These are phyloP conservation scores for Cataglyphis cursor DNA, from an alignment of 2,888 invertebrate species.

Conservation along the genomic window DNA sequence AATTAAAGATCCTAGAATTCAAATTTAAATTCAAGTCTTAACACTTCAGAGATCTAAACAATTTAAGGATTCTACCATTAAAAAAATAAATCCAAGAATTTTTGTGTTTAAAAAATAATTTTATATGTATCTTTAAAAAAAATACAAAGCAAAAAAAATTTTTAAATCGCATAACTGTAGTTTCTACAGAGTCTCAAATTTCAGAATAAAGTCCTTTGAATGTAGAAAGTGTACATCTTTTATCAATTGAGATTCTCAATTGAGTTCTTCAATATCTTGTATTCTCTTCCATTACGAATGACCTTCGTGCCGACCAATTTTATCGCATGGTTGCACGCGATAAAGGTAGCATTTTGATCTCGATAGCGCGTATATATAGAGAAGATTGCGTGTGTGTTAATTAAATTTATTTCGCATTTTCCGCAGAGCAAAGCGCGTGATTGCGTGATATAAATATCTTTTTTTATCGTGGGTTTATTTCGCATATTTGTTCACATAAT, in stretches of 20 bases:
- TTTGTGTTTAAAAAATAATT: background rate
- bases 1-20: background rate
- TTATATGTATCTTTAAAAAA: background rate
- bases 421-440: background rate
- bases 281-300: slow-evolving; percentile 33
- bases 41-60: background rate
- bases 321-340: slow-evolving; percentile 58
- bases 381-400: slow-evolving; percentile 48
- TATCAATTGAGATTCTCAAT: slow-evolving; percentile 24
- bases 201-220: background rate
- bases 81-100: no score
- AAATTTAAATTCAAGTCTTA: background rate
- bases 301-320: slow-evolving; percentile 61
- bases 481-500: slow-evolving; percentile 2
- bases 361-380: slow-evolving; percentile 31
- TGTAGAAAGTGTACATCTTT: background rate
- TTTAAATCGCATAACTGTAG: background rate
- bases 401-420: slow-evolving; percentile 63
- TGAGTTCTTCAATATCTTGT: slow-evolving; percentile 19
- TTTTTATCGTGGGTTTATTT: slow-evolving; percentile 7
- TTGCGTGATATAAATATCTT: slow-evolving; percentile 19
- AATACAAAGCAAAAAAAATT: background rate
- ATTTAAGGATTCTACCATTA: no score
- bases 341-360: slow-evolving; percentile 40
- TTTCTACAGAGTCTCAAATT: background rate